Evolutionary conservation across 2,888 invertebrate species (phyloP).

Genomic region (Plagodis pulveraria): DNA sequence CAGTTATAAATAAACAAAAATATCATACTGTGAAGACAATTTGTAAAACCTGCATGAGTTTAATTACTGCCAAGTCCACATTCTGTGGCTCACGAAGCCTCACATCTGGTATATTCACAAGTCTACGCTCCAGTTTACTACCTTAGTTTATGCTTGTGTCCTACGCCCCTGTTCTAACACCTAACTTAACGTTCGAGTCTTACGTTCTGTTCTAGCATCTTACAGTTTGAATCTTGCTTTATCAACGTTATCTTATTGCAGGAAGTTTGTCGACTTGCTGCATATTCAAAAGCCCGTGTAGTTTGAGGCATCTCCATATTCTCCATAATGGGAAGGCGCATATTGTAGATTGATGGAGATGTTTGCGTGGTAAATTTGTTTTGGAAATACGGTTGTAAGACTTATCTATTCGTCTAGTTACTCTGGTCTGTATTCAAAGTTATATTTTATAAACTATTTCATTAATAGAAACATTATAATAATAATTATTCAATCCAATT

Average conservation of each 20-base stretch:
- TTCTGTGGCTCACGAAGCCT: background rate
- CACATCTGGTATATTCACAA: background rate
- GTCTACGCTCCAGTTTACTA: background rate
- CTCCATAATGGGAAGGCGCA: slow-evolving; percentile 6
- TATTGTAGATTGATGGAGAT: background rate
- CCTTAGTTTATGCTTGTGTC: background rate
- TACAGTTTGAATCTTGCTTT: background rate
- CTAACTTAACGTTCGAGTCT: background rate
- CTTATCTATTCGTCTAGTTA: too few species aligned
- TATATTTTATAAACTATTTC: too few species aligned
- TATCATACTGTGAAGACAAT: too few species aligned
- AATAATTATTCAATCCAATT: too few species aligned
- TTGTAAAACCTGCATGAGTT: background rate
- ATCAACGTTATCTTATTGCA: slow-evolving; percentile 7
- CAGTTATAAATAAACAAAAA: too few species aligned
- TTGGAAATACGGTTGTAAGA: too few species aligned
- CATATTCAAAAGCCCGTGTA: slow-evolving; percentile 13
- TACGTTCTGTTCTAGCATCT: background rate
- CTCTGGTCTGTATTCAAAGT: too few species aligned
- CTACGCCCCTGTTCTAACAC: background rate
- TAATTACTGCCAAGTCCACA: background rate
- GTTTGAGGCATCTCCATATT: slow-evolving; percentile 9
- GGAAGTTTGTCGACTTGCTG: slow-evolving; percentile 13
- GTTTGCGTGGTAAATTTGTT: background rate
- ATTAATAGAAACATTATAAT: too few species aligned